Evolutionary conservation across 2,113 vertebrate species (phyloP), one percentile per base, ranked within the genome.

Genomic region (Chaetura pelagica): DNA sequence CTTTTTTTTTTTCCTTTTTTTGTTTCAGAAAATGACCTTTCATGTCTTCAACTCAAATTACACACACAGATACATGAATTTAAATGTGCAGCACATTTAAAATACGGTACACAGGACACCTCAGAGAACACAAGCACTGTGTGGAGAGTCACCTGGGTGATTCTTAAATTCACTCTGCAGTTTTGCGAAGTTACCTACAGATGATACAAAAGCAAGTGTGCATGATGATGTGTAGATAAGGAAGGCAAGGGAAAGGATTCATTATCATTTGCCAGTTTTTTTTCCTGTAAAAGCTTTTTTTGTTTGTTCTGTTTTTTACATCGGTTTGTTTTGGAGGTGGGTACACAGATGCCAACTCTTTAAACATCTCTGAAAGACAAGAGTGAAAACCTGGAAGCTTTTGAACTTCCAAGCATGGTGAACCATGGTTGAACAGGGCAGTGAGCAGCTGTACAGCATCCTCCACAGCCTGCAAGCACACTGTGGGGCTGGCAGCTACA

Each of bases 381-480:
- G 0, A 2, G n/a, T 24, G 14, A 81, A 69, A 73, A 92, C 6
- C 7, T 18, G 62, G 27, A 77, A 89, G 72, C 59, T 73, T 46
- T 19, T 59, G 73, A 86, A 29, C 11, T 62, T 44, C 15, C 15
- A 59, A n/a, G 40, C 1, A 1, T 4, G 38, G 27, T 0, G 1
- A 61, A 16, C 15, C 29, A 32, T 0, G 2, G 40, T 4, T 46
- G 57, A 76, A 59, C 0, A 3, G 0, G 4, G 27, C 32, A 34
- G 22, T 4, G 13, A 0, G 4, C 10, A 32, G 17, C 15, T 29
- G 15, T 7, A 15, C 10, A 76, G 40, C 29, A 40, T 7, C 29
- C 15, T 62, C 16, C 42, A 15, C 21, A 51, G 32, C 29, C 7
- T 0, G 23, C 0, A 0, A 46, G 42, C 16, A 22, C 0, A 2